phyloP scores from a whole-genome alignment of 2,797 vertebrate species.

The Falco cherrug region DNA sequence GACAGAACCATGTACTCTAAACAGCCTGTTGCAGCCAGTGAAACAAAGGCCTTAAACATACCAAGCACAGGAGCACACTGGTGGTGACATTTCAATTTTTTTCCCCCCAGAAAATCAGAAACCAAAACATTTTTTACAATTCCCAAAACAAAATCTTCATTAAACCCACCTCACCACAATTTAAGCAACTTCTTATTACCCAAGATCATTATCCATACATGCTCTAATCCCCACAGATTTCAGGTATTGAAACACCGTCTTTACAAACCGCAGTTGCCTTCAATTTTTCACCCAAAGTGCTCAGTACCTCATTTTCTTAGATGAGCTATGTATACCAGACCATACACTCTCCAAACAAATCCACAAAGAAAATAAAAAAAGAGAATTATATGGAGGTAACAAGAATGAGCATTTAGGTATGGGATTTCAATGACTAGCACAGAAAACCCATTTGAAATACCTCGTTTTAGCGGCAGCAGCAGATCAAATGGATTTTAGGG shows the following conservation, averaged over 20 bases:
- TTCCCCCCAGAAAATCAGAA: neutral
- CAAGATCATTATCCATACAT: neutral
- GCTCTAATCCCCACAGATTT: neutral
- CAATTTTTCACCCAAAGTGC: neutral
- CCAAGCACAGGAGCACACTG: neutral
- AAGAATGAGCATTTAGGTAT: neutral
- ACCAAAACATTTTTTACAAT: neutral
- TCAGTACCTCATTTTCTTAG: slow-evolving; percentile 2
- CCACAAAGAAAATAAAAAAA: neutral
- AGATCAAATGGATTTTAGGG: neutral
- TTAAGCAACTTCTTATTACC: neutral
- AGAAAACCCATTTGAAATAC: neutral
- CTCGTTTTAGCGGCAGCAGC: neutral
- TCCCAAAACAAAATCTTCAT: neutral
- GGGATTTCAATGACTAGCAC: neutral
- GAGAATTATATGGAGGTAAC: neutral
- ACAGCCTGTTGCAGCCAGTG: neutral
- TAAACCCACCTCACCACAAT: neutral
- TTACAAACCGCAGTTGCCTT: neutral
- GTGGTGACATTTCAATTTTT: neutral
- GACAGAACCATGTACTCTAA: neutral
- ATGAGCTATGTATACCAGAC: neutral
- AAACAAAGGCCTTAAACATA: neutral
- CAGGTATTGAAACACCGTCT: neutral
- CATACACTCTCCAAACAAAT: neutral